Conservation (phyloP, 1,140 invertebrate genomes). For the Linepithema humile region DNA sequence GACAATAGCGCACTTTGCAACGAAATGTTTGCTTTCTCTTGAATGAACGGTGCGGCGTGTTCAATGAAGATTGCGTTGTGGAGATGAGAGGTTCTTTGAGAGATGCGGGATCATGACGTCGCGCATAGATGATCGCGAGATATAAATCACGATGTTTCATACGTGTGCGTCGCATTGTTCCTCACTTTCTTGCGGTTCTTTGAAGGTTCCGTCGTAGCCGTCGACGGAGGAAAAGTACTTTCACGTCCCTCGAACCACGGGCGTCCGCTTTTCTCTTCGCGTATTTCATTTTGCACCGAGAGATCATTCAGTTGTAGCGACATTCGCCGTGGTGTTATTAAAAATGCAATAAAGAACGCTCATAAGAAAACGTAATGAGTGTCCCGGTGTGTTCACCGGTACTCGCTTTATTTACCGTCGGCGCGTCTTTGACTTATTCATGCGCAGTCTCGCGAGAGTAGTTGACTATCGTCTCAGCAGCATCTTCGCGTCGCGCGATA, state of each 20-base stretch:
- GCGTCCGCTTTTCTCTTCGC: neutral
- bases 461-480: neutral
- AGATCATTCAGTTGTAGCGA: conserved; percentile 29
- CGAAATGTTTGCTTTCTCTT: neutral
- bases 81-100: neutral
- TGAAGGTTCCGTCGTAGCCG: neutral
- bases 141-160: conserved; percentile 32
- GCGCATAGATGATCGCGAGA: neutral
- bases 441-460: neutral
- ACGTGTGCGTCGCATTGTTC: neutral
- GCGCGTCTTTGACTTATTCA: conserved; percentile 6
- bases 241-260: neutral
- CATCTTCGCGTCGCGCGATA: neutral
- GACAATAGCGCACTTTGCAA: neutral
- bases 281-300: neutral
- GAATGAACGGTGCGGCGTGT: neutral
- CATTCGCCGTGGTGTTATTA: conserved; percentile 38
- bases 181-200: neutral
- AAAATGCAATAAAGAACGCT: conserved; percentile 52
- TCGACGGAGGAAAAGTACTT: conserved; percentile 8
- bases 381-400: neutral
- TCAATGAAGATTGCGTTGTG: neutral
- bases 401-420: conserved; percentile 18
- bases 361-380: conserved; percentile 44
- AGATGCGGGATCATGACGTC: neutral